phyloP scores from a whole-genome alignment of 2,888 invertebrate species.

The Frankliniella fusca region DNA sequence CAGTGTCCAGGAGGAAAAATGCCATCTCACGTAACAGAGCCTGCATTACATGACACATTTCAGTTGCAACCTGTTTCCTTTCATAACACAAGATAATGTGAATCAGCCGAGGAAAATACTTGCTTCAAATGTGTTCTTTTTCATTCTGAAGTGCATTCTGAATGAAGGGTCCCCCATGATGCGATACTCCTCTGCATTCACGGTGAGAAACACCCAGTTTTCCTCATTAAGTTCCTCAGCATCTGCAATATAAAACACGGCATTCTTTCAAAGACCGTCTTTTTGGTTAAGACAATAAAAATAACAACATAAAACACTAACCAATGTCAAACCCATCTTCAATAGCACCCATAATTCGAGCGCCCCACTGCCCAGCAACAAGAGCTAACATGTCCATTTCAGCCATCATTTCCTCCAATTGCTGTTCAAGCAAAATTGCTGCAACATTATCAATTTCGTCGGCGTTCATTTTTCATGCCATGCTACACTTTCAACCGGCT shows the following conservation, averaged over 20 bases:
- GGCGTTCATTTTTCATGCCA: no score
- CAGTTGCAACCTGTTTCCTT: no score
- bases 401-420: no score
- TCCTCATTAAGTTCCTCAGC: not conserved
- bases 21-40: not conserved
- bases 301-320: not conserved
- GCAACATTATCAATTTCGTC: no score
- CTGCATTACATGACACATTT: not conserved
- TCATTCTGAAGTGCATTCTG: not conserved
- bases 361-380: no score
- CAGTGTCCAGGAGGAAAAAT: not conserved
- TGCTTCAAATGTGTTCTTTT: not conserved
- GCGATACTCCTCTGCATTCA: not conserved
- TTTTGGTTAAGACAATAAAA: not conserved
- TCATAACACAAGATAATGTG: not conserved
- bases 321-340: not conserved
- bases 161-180: not conserved
- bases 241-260: no score
- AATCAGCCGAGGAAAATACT: no score
- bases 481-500: no score
- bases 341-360: not conserved
- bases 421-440: no score
- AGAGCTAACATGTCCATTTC: no score
- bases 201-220: not conserved
- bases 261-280: not conserved